Evolutionary conservation across 2,113 vertebrate species (phyloP).

Genomic region (Lophochroa leadbeateri): DNA sequence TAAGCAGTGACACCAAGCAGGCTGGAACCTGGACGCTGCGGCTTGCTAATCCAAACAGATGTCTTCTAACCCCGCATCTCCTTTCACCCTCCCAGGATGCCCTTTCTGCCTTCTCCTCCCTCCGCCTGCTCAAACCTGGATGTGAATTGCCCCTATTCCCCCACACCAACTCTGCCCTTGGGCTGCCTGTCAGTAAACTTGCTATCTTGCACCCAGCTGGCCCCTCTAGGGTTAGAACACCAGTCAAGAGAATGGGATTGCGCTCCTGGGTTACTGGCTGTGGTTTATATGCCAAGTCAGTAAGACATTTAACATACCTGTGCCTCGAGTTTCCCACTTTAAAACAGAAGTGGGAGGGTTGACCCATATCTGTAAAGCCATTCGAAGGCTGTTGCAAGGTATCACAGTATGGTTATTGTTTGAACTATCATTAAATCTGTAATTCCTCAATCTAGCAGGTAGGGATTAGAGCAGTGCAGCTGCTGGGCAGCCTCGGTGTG

Average conservation of each 20-base stretch:
- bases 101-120: background rate
- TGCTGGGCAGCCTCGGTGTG: rapidly evolving
- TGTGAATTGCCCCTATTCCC: rapidly evolving
- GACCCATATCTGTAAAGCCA: background rate
- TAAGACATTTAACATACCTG: background rate
- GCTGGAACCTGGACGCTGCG: conserved; percentile 18
- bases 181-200: background rate
- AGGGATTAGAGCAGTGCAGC: background rate
- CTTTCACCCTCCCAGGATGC: background rate
- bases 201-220: background rate
- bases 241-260: background rate
- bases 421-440: background rate
- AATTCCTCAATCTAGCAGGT: background rate
- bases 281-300: background rate
- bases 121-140: conserved; percentile 2
- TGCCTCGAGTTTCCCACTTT: background rate
- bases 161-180: background rate
- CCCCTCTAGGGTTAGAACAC: background rate
- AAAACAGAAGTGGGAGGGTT: background rate
- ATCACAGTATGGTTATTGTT: background rate
- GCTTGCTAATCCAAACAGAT: conserved; percentile 54
- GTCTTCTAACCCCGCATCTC: conserved; percentile 5
- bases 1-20: conserved; percentile 55
- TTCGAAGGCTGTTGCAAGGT: background rate
- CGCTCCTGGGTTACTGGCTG: background rate